A percentile compares a stretch with the other conserved stretches of the same genome.
phyloP scores from a whole-genome alignment of 2,113 vertebrate species.

The Seriola quinqueradiata region DNA sequence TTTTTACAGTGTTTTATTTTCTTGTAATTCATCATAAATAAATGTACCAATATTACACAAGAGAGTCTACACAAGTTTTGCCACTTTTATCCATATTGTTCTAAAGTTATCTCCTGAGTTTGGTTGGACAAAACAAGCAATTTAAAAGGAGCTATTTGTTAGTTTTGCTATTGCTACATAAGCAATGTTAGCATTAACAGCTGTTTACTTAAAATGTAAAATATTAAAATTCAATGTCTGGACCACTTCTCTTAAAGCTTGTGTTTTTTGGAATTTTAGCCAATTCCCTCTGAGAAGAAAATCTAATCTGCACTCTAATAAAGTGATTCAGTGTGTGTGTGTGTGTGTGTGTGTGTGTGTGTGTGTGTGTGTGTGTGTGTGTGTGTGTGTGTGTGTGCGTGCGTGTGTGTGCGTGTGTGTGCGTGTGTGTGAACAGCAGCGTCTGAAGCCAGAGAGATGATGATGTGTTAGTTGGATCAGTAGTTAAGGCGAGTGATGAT shows the following conservation, averaged over 20 bases:
- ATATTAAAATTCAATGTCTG: too few relatives aligned
- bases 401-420: too few relatives aligned
- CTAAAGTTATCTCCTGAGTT: background rate
- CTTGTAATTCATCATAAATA: background rate
- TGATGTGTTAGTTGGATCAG: conserved; percentile 67
- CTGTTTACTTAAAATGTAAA: background rate
- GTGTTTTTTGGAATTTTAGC: background rate
- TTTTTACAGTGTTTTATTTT: background rate
- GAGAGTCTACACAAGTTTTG: too few relatives aligned
- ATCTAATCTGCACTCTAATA: conserved; percentile 1
- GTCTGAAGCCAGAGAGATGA: conserved; percentile 32
- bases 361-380: too few relatives aligned
- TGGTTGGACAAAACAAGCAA: background rate
- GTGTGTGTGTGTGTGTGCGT: background rate
- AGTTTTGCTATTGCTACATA: too few relatives aligned
- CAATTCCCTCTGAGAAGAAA: background rate
- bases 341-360: too few relatives aligned
- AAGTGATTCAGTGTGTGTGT: background rate
- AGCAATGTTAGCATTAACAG: too few relatives aligned
- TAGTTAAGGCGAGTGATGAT: conserved; percentile 56
- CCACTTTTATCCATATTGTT: too few relatives aligned
- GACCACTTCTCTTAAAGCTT: background rate
- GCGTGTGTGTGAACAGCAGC: background rate
- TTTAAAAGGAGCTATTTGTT: too few relatives aligned
- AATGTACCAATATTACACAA: background rate